phyloP scores from a whole-genome alignment of 2,113 vertebrate genomes.

The Malaclemys terrapin region DNA sequence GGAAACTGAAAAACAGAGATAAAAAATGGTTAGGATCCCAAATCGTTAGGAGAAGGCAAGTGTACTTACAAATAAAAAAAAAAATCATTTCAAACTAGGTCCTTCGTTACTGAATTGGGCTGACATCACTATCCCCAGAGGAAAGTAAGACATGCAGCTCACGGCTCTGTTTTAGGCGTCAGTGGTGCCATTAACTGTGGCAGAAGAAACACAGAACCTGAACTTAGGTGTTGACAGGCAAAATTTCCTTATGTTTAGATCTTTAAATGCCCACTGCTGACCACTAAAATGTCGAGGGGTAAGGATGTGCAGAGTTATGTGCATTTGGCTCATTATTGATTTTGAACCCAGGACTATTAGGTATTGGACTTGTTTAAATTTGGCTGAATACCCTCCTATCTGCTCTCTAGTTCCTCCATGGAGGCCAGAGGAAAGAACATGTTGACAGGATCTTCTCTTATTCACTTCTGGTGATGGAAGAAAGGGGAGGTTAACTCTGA shows the following conservation, averaged over 20 bases:
- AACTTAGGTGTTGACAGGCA: not conserved
- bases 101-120: not conserved
- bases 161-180: not conserved
- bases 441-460: not conserved
- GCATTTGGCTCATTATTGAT: not conserved
- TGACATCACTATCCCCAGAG: not conserved
- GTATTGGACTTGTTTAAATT: not conserved
- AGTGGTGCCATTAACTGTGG: not conserved
- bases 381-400: not conserved
- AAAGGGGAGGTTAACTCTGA: not conserved
- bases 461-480: not conserved
- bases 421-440: not conserved
- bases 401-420: not conserved
- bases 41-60: not conserved
- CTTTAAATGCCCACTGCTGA: not conserved
- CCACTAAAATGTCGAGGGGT: not conserved
- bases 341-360: not conserved
- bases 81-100: not conserved
- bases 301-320: not conserved
- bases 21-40: not conserved
- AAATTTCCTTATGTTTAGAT: not conserved
- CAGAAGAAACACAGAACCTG: conserved; percentile 11
- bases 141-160: not conserved
- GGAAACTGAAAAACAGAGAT: not conserved
- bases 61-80: not conserved